Evolutionary conservation across 1,140 invertebrate genomes (phyloP), one percentile per base, ranked within the genome.

Genomic region (Latrodectus geometricus): DNA sequence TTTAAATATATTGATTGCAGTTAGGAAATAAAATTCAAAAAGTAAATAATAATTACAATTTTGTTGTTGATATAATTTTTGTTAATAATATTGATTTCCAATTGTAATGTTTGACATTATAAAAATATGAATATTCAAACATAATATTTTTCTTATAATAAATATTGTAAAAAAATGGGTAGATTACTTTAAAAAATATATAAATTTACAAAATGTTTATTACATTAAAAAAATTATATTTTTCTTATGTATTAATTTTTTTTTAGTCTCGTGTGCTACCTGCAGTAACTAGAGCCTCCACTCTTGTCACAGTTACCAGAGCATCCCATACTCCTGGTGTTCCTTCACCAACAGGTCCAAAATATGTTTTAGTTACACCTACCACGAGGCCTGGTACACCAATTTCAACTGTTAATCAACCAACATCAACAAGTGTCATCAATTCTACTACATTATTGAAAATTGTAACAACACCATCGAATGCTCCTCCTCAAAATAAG

Each of bases 321-420:
- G 89, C 89, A 56, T 89, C 86, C 20, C 86, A 88, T 9, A 90
- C 75, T 20, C 88, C 89, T 54, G 88, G 89, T 49, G 86, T 88
- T 9, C 78, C 84, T 23, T 80, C 80, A 12, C 81, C 79, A 14
- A 75, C 84, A 48, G 89, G 88, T 17, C 90, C 91, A 70, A 92
- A 92, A 80, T 91, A 90, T 88, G 89, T 92, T 21, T 90, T 91
- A 65, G 90, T 92, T 54, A 88, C 90, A 74, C 89, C 90, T 17
- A 90, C 90, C 75, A 23, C 89, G 11, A 76, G 89, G 74, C 87
- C 89, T 8, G 68, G 89, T 2, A 88, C 89, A 11, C 87, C 89
- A 7, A 74, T 80, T 20, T 83, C 87, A 12, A 81, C 88, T 14
- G 89, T 89, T 15, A 90, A 90, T 52, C 73, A 73, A 15, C 15